Evolutionary conservation across 2,888 invertebrate genomes (phyloP), one percentile per base, ranked within the genome.

Genomic region (Cacoxenus indagator): DNA sequence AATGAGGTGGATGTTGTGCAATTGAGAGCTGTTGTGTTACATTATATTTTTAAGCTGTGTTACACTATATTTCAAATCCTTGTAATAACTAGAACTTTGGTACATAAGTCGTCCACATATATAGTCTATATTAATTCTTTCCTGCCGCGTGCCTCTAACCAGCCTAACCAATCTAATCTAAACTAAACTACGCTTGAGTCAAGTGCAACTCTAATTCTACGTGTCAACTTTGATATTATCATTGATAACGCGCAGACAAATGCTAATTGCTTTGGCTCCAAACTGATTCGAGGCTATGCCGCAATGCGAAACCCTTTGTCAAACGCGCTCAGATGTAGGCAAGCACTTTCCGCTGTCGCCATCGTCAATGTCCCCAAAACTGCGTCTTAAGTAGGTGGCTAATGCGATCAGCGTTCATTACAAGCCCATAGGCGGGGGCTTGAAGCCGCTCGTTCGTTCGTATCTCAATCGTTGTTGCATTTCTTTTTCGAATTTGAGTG

Each of bases 231-330:
- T 14, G 9, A 37, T 2, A 8, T 51, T 17, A 3, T 6, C 11
- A 51, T 67, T 65, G 77, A 81, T 77, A 78, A 70, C 67, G 31
- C 64, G 70, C 77, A 85, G 86, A 85, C 85, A 78, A 76, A 75
- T 81, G 82, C 82, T 86, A 86, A 86, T 86, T 86, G 86, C 75
- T 74, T 72, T 81, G 87, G 86, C 87, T 86, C 86, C 87, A 86
- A 76, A n/a, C n/a, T n/a, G n/a, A n/a, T n/a, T n/a, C n/a, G n/a
- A n/a, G n/a, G 45, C 45, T 43, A n/a, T 43, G n/a, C 29, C 5
- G 37, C 54, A 26, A 26, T 54, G n/a, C n/a, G n/a, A n/a, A n/a
- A n/a, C n/a, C n/a, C n/a, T 78, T 78, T 82, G 81, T 62, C n/a
- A 45, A 45, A 62, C 19, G 19, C 51, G 17, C 22, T 37, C 8